Conservation (phyloP, 2,888 invertebrate genomes). For the Drosophila cognata region DNA sequence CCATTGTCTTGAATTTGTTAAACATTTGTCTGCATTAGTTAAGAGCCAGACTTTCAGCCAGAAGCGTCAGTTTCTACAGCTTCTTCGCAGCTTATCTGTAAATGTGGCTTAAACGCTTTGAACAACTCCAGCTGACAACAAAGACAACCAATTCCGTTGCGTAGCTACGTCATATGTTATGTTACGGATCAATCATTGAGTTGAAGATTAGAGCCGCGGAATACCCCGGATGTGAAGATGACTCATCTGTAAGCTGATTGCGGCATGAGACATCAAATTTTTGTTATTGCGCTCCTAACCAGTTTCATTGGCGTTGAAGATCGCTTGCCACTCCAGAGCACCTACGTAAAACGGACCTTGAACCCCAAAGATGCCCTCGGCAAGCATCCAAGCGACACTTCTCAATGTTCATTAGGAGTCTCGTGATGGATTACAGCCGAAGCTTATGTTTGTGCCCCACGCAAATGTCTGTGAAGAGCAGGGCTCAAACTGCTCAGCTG, state of each 20-base stretch:
- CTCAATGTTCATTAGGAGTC: slow-evolving; percentile 36
- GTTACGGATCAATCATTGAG: slow-evolving; percentile 20
- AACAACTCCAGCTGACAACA: slow-evolving; percentile 1
- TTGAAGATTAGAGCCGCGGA: slow-evolving; percentile 37
- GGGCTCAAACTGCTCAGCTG: slow-evolving; percentile 10
- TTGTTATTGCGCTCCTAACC: slow-evolving; percentile 36
- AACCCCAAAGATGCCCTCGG: slow-evolving; percentile 32
- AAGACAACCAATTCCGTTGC: slow-evolving; percentile 4
- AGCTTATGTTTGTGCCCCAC: slow-evolving; percentile 31
- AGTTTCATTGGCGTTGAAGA: slow-evolving; percentile 36
- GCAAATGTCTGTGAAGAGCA: slow-evolving; percentile 15
- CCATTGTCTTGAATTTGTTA: slow-evolving; percentile 27
- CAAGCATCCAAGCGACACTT: slow-evolving; percentile 20
- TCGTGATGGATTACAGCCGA: slow-evolving; percentile 59
- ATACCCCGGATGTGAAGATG: slow-evolving; percentile 70
- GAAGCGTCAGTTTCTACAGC: neutral
- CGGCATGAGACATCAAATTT: slow-evolving; percentile 30
- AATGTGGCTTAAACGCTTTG: slow-evolving; percentile 25
- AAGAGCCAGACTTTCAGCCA: slow-evolving; percentile 4
- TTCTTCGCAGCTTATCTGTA: slow-evolving; percentile 4
- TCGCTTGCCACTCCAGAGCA: slow-evolving; percentile 22
- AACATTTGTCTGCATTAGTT: slow-evolving; percentile 39
- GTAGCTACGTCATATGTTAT: slow-evolving; percentile 37
- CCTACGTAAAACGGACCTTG: slow-evolving; percentile 47
- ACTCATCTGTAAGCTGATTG: slow-evolving; percentile 44